These are phyloP conservation scores for Rafetus swinhoei DNA, from an alignment of 2,113 vertebrate species.

Conservation along the genomic window DNA sequence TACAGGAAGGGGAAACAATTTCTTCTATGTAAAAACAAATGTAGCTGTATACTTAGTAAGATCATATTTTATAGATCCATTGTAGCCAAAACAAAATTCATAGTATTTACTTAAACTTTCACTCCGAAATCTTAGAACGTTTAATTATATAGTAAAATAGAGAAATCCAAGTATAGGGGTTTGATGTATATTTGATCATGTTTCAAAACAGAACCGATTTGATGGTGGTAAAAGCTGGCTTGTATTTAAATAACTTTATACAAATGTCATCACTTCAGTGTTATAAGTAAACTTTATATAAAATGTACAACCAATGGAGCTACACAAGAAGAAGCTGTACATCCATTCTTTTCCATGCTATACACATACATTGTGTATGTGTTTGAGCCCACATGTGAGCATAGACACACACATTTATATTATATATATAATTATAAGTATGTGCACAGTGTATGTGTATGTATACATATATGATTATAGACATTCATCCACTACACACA, in stretches of 20 bases:
- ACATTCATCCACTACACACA: not conserved
- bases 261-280: not conserved
- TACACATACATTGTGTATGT: not conserved
- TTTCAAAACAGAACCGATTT: not conserved
- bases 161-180: rapidly evolving
- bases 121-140: rapidly evolving
- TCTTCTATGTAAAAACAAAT: not conserved
- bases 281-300: not conserved
- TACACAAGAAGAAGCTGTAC: not conserved
- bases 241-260: not conserved
- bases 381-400: no score
- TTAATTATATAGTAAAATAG: not conserved
- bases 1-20: not conserved
- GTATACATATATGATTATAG: not conserved
- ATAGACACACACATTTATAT: rapidly evolving
- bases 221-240: no score
- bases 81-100: not conserved
- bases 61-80: not conserved
- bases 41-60: not conserved
- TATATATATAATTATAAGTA: rapidly evolving
- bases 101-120: rapidly evolving
- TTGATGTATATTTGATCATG: not conserved
- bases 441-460: rapidly evolving
- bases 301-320: not conserved
- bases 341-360: not conserved